Evolutionary conservation across 23 tunicate genomes (phyloP).

Genomic region (Trididemnum clinides): DNA sequence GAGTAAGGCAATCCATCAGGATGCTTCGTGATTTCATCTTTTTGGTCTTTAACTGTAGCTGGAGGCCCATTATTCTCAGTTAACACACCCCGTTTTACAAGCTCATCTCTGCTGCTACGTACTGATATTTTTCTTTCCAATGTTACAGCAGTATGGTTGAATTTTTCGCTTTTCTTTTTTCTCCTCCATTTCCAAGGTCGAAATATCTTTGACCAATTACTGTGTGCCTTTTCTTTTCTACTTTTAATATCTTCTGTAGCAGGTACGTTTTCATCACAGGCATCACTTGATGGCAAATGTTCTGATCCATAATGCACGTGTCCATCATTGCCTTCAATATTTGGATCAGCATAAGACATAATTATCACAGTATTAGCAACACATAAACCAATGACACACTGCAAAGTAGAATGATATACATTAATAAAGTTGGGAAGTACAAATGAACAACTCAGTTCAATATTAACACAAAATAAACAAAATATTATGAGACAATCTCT

Average conservation of each 20-base stretch:
- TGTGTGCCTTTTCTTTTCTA: constrained; percentile 81
- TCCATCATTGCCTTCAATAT: no score
- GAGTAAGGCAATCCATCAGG: background rate
- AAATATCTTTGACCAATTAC: constrained; percentile 82
- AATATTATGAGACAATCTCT: no score
- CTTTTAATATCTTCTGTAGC: constrained; percentile 1
- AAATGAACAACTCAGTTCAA: no score
- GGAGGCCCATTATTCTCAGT: background rate
- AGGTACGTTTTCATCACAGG: background rate
- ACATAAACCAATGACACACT: no score
- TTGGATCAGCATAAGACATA: no score
- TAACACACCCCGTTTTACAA: constrained; percentile 64
- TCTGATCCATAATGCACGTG: no score
- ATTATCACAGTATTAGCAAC: no score
- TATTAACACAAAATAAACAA: no score
- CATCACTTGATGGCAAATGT: no score
- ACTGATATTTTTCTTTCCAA: constrained; percentile 90
- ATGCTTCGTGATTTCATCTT: background rate
- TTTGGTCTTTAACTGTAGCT: background rate
- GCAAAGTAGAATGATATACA: no score
- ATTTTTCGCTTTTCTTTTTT: constrained; percentile 88
- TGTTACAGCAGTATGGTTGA: constrained; percentile 60
- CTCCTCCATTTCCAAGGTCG: constrained; percentile 94
- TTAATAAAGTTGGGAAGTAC: no score
- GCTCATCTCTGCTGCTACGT: constrained; percentile 84